phyloP scores from a whole-genome alignment of 1,140 invertebrate species.

The Drosophila asahinai region DNA sequence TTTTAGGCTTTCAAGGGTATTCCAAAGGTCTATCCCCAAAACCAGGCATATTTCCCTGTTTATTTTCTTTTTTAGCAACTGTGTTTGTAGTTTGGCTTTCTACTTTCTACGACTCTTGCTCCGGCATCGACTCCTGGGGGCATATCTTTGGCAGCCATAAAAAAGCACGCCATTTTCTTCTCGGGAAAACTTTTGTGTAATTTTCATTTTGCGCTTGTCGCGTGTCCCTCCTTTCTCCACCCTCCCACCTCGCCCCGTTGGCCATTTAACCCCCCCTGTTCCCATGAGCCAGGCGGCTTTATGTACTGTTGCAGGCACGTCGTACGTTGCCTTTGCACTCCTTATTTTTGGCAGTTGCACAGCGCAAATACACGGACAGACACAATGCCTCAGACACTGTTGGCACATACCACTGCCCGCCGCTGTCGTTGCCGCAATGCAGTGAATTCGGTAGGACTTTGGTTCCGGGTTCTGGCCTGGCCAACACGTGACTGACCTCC shows the following conservation, averaged over 20 bases:
- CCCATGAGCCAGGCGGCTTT: slow-evolving; percentile 41
- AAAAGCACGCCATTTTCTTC: slow-evolving; percentile 60
- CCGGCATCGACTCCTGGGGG: slow-evolving; percentile 47
- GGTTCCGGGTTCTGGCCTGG: slow-evolving; percentile 32
- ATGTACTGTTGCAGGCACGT: slow-evolving; percentile 56
- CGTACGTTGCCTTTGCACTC: slow-evolving; percentile 44
- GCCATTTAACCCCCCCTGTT: slow-evolving; percentile 1
- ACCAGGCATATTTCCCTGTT: background rate
- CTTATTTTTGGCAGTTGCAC: slow-evolving; percentile 53
- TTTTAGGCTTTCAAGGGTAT: slow-evolving; percentile 1
- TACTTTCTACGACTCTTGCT: slow-evolving; percentile 36
- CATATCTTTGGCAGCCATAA: slow-evolving; percentile 61
- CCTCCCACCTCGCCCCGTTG: background rate
- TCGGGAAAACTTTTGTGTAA: slow-evolving; percentile 62
- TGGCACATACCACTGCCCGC: slow-evolving; percentile 34
- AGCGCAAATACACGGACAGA: slow-evolving; percentile 48
- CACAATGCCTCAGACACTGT: slow-evolving; percentile 49
- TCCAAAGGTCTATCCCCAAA: background rate
- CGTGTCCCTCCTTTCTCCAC: slow-evolving; percentile 31
- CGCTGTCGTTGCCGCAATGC: slow-evolving; percentile 66
- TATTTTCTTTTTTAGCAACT: slow-evolving; percentile 1
- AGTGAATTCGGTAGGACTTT: slow-evolving; percentile 63
- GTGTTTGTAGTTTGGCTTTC: slow-evolving; percentile 39
- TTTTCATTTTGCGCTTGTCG: slow-evolving; percentile 63
- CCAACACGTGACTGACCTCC: slow-evolving; percentile 68